Conservation (phyloP, 2,888 invertebrate species). For the Nomada flava region DNA sequence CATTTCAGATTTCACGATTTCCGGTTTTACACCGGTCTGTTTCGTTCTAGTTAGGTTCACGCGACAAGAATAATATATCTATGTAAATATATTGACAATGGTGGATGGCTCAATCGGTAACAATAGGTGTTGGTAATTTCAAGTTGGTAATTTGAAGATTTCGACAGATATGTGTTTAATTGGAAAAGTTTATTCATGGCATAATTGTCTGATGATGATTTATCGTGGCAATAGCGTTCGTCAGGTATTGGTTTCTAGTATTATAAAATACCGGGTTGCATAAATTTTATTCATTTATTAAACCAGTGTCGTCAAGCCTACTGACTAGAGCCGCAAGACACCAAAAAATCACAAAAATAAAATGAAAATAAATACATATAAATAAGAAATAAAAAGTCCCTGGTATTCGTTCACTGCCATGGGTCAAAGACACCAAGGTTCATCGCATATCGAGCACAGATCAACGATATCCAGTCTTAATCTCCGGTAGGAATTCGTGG, state of each 20-base stretch:
- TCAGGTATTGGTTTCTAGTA: no score
- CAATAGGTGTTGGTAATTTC: background rate
- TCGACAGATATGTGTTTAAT: background rate
- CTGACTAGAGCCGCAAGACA: no score
- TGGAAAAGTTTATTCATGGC: background rate
- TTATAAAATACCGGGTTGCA: no score
- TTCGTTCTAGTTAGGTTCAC: background rate
- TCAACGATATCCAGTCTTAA: conserved; percentile 22
- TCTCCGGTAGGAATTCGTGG: conserved; percentile 38
- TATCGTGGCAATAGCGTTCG: background rate
- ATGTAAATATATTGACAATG: background rate
- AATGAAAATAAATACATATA: no score
- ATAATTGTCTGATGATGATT: background rate
- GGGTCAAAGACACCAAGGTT: conserved; percentile 6
- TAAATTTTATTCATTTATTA: no score
- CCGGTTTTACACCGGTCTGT: background rate
- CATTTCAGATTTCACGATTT: conserved; percentile 43
- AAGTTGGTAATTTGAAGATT: background rate
- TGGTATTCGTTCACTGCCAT: background rate
- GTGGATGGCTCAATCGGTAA: background rate
- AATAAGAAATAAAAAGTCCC: background rate
- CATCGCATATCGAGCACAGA: conserved; percentile 17
- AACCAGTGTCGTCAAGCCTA: no score
- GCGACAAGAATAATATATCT: background rate
- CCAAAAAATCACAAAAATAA: no score